phyloP scores from a whole-genome alignment of 92 coral and sea anemone species.

The Phenganax marumi region DNA sequence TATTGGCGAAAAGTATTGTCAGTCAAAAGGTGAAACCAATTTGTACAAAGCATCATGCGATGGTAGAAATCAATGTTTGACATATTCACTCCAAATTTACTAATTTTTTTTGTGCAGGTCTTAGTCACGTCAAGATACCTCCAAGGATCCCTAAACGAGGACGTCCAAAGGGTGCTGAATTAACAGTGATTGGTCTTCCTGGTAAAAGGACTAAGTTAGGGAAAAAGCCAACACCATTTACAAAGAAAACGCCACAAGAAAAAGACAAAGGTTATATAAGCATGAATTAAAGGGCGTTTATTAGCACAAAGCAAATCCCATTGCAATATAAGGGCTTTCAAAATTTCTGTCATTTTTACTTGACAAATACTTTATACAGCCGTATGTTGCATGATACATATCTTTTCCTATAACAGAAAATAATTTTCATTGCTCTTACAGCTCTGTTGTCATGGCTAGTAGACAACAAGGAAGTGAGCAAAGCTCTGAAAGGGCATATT shows the following conservation, averaged over 20 bases:
- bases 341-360: no score
- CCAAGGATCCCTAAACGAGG: slow-evolving; percentile 5
- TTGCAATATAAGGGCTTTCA: no score
- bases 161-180: slow-evolving; percentile 14
- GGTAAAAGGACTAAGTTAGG: background rate
- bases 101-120: background rate
- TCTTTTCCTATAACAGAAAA: no score
- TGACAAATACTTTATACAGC: no score
- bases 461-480: background rate
- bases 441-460: slow-evolving; percentile 14
- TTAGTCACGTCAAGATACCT: background rate
- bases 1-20: no score
- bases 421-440: background rate
- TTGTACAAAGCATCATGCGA: no score
- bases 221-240: slow-evolving; percentile 1
- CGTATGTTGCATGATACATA: no score
- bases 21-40: no score
- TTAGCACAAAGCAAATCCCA: no score
- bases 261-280: slow-evolving; percentile 3
- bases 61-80: background rate
- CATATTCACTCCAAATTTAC: background rate
- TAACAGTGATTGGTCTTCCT: slow-evolving; percentile 11
- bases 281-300: no score
- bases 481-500: background rate
- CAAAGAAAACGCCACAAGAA: background rate